Evolutionary conservation across 2,113 vertebrate genomes (phyloP).

Genomic region (Centropristis striata): DNA sequence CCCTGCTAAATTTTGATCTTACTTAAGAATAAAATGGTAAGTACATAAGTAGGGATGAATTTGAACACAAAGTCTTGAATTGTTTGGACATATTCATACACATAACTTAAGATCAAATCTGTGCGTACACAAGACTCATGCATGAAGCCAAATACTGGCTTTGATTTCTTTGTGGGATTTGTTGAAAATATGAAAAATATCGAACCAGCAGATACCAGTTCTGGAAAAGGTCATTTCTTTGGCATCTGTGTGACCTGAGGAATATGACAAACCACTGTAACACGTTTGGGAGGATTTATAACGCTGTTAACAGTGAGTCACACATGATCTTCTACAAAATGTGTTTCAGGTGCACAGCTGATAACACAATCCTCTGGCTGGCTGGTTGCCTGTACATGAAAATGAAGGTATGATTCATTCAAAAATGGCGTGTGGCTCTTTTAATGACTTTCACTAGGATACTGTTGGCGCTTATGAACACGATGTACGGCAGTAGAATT

Average conservation of each 20-base stretch:
- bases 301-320: neutral
- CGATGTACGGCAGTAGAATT: neutral
- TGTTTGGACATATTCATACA: no score
- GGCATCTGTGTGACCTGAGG: neutral
- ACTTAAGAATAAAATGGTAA: no score
- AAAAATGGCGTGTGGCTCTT: neutral
- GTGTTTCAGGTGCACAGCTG: constrained; percentile 1
- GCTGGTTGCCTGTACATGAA: neutral
- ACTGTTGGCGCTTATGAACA: neutral
- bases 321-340: neutral
- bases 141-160: no score
- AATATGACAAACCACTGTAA: neutral
- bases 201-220: neutral
- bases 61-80: no score
- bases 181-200: no score
- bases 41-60: no score
- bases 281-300: constrained; percentile 1
- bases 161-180: neutral
- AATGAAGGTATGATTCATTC: neutral
- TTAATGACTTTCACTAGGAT: neutral
- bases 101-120: no score
- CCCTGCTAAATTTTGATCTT: no score
- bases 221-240: neutral
- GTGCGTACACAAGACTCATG: no score
- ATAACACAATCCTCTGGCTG: constrained; percentile 9